phyloP scores from a whole-genome alignment of 1,140 invertebrate genomes.

The Spodoptera frugiperda region DNA sequence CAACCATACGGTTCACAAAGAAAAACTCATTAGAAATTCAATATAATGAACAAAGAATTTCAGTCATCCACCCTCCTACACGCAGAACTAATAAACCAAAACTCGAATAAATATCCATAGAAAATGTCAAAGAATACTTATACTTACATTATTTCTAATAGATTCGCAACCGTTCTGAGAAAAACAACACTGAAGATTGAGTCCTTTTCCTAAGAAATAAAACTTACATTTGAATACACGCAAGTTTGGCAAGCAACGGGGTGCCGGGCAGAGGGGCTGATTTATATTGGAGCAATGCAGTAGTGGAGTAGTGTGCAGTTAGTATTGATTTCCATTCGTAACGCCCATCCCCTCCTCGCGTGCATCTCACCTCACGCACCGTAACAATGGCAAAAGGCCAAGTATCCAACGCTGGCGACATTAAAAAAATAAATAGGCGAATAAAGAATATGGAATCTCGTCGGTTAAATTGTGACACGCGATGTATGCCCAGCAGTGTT shows the following conservation, averaged over 20 bases:
- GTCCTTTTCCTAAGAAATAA: constrained; percentile 49
- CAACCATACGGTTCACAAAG: background rate
- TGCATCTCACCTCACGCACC: constrained; percentile 81
- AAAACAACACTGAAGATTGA: constrained; percentile 1
- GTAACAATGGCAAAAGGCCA: constrained; percentile 79
- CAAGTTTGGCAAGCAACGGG: constrained; percentile 78
- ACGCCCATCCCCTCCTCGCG: constrained; percentile 71
- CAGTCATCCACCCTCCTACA: constrained; percentile 6
- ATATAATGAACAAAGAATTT: background rate
- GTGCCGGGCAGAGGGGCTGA: constrained; percentile 81
- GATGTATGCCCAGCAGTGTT: background rate
- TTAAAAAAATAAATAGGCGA: constrained; percentile 56
- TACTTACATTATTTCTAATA: constrained; percentile 69
- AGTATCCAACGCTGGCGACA: constrained; percentile 57
- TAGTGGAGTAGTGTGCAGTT: constrained; percentile 85
- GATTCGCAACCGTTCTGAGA: constrained; percentile 74
- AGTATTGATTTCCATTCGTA: constrained; percentile 86
- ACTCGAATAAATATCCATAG: constrained; percentile 30
- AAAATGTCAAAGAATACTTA: constrained; percentile 43
- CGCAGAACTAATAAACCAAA: constrained; percentile 27
- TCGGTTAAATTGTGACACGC: constrained; percentile 41
- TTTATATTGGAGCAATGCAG: constrained; percentile 86
- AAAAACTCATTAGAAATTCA: constrained; percentile 8
- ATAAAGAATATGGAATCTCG: constrained; percentile 46
- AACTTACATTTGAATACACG: constrained; percentile 57